Evolutionary conservation across 2,113 vertebrate species (phyloP).

Genomic region (Seriola rivoliana): DNA sequence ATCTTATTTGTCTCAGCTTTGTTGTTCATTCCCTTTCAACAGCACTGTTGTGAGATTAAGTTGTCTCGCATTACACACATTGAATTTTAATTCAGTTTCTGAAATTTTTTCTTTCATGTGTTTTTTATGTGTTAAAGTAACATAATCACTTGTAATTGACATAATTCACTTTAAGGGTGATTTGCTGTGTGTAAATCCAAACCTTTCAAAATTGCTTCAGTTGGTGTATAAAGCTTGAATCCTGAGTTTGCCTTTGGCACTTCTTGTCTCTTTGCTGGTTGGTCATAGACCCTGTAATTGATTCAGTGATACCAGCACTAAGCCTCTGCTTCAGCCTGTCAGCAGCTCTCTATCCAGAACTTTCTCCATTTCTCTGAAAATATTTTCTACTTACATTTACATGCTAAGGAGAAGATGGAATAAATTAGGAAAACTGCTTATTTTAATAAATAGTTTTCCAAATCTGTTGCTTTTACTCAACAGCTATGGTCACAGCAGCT

Average conservation of each 20-base stretch:
- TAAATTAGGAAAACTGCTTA: not conserved
- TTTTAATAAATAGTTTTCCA: not conserved
- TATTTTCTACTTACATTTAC: not conserved
- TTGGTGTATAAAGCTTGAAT: not conserved
- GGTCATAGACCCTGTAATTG: not conserved
- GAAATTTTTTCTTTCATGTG: not conserved
- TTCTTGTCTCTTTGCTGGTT: not conserved
- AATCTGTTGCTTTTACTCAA: not conserved
- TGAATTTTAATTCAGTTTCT: not conserved
- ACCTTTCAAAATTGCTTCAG: not conserved
- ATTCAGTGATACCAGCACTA: not conserved
- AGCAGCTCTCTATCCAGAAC: not conserved
- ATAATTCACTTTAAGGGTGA: not conserved
- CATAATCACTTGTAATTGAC: not conserved
- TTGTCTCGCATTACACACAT: not conserved
- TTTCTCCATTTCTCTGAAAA: not conserved
- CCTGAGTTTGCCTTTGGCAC: not conserved
- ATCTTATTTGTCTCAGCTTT: not conserved
- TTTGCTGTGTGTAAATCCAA: not conserved
- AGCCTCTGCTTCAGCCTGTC: not conserved
- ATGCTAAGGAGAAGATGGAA: not conserved
- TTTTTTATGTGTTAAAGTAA: not conserved
- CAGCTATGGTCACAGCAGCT: not conserved
- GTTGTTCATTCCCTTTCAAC: conserved; percentile 1
- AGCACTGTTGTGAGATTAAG: not conserved